phyloP scores from a whole-genome alignment of 2,797 vertebrate species.

The Pelobates cultripes region DNA sequence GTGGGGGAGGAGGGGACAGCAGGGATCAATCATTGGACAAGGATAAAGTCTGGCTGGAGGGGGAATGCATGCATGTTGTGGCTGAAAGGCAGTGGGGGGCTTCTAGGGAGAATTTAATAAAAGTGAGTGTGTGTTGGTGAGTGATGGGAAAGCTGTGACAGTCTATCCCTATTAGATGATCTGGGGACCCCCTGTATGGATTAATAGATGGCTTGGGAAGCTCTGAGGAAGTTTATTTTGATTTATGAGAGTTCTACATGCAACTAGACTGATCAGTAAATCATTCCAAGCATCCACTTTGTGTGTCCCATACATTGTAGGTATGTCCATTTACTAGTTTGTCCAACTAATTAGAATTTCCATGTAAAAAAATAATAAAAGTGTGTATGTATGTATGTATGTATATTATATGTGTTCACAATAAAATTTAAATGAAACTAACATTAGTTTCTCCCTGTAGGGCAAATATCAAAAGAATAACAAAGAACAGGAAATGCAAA shows the following conservation, averaged over 20 bases:
- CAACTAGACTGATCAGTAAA: conserved; percentile 23
- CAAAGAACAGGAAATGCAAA: background rate
- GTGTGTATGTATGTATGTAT: too few species aligned
- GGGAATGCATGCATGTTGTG: background rate
- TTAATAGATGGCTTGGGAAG: too few species aligned
- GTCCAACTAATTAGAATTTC: too few species aligned
- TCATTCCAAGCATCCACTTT: background rate
- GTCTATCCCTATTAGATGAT: too few species aligned
- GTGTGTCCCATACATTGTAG: too few species aligned
- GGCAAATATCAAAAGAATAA: too few species aligned
- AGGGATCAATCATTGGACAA: conserved; percentile 7
- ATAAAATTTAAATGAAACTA: too few species aligned
- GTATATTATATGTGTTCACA: too few species aligned
- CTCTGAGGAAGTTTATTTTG: background rate
- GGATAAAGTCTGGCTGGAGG: conserved; percentile 25
- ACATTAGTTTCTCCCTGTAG: too few species aligned
- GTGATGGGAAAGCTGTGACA: background rate
- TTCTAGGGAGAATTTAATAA: background rate
- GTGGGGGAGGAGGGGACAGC: conserved; percentile 13
- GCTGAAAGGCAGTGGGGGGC: too few species aligned
- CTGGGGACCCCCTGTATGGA: background rate
- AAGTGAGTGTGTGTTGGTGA: background rate
- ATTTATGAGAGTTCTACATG: background rate
- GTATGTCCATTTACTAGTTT: too few species aligned
- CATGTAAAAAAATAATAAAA: too few species aligned